Conservation (phyloP, 2,797 vertebrate genomes). For the Betta splendens region DNA sequence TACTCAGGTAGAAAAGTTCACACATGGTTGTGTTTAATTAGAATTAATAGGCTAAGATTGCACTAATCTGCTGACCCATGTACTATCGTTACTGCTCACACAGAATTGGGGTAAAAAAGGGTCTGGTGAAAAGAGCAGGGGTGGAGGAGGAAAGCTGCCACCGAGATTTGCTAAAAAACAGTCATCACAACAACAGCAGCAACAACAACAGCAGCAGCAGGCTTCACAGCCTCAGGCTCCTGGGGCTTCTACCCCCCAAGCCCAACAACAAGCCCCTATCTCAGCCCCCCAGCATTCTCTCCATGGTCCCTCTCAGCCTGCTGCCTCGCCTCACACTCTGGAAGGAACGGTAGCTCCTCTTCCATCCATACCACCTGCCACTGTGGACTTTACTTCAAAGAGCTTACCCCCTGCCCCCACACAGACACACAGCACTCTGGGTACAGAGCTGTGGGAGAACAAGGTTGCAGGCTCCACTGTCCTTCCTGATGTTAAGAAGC, state of each 20-base stretch:
- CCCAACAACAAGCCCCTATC: conserved; percentile 59
- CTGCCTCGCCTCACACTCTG: conserved; percentile 76
- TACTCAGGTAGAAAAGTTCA: conserved; percentile 83
- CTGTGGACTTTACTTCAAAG: conserved; percentile 84
- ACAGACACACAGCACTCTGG: conserved; percentile 85
- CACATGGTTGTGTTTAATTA: neutral
- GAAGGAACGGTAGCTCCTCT: conserved; percentile 75
- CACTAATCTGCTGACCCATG: neutral
- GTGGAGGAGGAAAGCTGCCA: conserved; percentile 92
- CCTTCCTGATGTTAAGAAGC: conserved; percentile 93
- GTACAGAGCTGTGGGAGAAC: conserved; percentile 95
- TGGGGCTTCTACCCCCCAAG: conserved; percentile 49
- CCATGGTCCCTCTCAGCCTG: conserved; percentile 75
- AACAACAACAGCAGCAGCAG: conserved; percentile 58
- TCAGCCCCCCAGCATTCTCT: conserved; percentile 79
- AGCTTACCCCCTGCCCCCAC: conserved; percentile 74
- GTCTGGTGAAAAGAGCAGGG: conserved; percentile 90
- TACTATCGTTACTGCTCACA: neutral
- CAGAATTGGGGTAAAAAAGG: conserved; percentile 97
- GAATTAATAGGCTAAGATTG: neutral
- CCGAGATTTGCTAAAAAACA: conserved; percentile 98
- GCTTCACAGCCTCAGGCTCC: conserved; percentile 65
- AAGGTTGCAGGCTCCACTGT: conserved; percentile 87
- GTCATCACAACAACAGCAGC: conserved; percentile 81
- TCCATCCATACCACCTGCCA: conserved; percentile 57